Base-by-base conservation (phyloP, 2,888 invertebrate species). In the Pachymerium ferrugineum region DNA sequence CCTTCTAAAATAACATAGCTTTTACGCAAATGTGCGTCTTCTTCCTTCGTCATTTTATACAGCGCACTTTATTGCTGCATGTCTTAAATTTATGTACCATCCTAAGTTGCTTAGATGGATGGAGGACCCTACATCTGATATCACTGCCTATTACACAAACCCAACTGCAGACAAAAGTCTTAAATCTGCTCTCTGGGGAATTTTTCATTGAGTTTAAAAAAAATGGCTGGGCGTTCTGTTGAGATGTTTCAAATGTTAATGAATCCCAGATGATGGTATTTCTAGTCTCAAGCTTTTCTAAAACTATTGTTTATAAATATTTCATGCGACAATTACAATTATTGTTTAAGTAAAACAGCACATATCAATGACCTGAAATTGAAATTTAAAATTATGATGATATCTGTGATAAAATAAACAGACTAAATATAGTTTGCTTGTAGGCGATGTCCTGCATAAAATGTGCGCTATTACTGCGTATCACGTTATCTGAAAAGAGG, bases 71-170 rank as follows among this genome's bases (percentile, higher is more conserved):
- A 62, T 62, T 22, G 62, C 62, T 62, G 62, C 62, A 62, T 62
- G 62, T 62, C 62, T 62, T 62, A 62, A 62, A 62, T 62, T 62
- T 62, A 62, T 62, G 62, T 62, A 62, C 62, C 62, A 62, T 62
- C 62, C 62, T 62, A 62, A 62, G 62, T 62, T 62, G 62, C 62
- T 62, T 62, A 62, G 62, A 62, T 62, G 62, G 62, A 62, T 62
- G 62, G 28, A 62, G 28, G 62, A 28, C 62, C 14, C 62, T 28
- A 62, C 62, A 62, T 62, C 62, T 62, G 62, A 62, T 62, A 62
- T 25, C 62, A 62, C 25, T 28, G 62, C 62, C 62, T 62, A 62
- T 62, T 62, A n/a, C 12, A 62, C 62, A 25, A n/a, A 62, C 25
- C 62, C 62, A 62, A 62, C 62, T 25, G 25, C 62, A 62, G 25